These are phyloP conservation scores for human DNA, from an alignment of 2,113 vertebrate species.

Conservation along the genomic window DNA sequence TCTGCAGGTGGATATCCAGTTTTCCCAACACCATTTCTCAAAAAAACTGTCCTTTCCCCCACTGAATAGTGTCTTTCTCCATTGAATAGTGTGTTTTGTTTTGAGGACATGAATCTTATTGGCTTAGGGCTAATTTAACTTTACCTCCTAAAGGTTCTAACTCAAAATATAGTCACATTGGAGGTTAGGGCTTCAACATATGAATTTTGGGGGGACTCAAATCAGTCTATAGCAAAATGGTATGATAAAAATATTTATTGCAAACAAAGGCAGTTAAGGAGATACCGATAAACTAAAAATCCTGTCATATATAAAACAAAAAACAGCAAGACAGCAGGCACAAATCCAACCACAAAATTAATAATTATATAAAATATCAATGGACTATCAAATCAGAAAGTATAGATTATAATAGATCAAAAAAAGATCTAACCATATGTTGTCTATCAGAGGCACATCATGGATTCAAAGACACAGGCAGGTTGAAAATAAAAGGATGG, in stretches of 20 bases:
- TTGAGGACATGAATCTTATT: neutral
- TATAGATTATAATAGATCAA: too few relatives aligned
- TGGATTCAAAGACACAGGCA: neutral
- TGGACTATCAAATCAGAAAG: too few relatives aligned
- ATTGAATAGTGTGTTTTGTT: too few relatives aligned
- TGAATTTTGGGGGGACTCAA: neutral
- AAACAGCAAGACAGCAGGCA: neutral
- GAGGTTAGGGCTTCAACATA: neutral
- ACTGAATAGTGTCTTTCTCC: neutral
- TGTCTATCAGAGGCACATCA: neutral
- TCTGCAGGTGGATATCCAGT: neutral
- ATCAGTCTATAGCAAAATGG: neutral
- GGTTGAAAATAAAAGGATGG: neutral
- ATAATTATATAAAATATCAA: neutral
- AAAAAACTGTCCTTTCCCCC: neutral
- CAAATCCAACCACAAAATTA: neutral
- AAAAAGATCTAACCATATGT: neutral
- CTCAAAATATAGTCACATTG: neutral
- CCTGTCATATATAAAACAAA: neutral
- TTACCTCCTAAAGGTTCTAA: neutral
- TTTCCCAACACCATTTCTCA: neutral
- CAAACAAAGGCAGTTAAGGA: neutral
- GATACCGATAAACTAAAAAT: neutral
- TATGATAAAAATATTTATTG: neutral
- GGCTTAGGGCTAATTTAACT: neutral